Conservation (phyloP, 2,888 invertebrate genomes). For the Synanthedon andrenaeformis region DNA sequence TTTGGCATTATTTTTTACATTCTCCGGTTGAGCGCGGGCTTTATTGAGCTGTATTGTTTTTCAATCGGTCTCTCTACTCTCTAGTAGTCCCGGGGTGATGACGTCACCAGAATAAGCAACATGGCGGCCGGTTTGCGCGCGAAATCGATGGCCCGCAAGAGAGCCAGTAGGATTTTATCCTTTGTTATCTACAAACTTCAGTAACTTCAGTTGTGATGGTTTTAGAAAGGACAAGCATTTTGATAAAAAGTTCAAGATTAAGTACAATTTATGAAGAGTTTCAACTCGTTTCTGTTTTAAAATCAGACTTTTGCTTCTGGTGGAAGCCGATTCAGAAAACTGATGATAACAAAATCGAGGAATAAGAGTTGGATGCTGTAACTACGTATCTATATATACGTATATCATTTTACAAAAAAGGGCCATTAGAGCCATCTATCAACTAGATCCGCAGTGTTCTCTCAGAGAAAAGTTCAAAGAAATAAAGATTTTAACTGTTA, state of each 20-base stretch:
- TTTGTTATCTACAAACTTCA: neutral
- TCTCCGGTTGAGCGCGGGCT: slow-evolving; percentile 4
- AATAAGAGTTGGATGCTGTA: too few species aligned
- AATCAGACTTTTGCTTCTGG: too few species aligned
- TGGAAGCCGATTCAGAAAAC: too few species aligned
- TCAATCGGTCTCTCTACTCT: slow-evolving; percentile 12
- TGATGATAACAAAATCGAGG: too few species aligned
- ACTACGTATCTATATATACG: too few species aligned
- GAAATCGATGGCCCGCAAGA: slow-evolving; percentile 11
- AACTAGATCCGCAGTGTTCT: too few species aligned
- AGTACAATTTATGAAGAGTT: neutral
- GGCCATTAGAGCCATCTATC: too few species aligned
- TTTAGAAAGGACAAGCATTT: neutral
- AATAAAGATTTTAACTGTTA: too few species aligned
- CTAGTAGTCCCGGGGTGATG: slow-evolving; percentile 9
- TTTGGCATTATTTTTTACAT: slow-evolving; percentile 13
- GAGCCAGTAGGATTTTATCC: slow-evolving; percentile 8
- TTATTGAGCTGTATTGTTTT: slow-evolving; percentile 18
- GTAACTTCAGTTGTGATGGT: neutral
- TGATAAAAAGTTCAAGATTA: neutral
- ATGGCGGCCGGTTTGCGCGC: slow-evolving; percentile 14
- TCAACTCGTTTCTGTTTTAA: neutral
- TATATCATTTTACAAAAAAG: too few species aligned
- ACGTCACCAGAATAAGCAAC: slow-evolving; percentile 18
- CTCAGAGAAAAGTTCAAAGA: too few species aligned